Conservation (phyloP, 2,113 vertebrate species). For the Pachycephala philippinensis region DNA sequence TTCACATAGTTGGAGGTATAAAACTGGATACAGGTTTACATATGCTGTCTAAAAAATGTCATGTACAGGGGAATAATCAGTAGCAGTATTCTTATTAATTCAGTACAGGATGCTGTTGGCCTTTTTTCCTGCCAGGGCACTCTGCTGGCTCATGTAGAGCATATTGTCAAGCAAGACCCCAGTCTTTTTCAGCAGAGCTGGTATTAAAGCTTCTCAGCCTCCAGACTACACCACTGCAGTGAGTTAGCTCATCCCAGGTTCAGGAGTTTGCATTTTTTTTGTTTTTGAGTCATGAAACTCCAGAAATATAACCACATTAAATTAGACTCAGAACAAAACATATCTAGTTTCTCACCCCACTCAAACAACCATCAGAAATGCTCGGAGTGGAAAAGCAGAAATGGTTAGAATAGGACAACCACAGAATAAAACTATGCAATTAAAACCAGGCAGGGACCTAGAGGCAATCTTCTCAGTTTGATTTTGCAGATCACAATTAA, state of each 20-base stretch:
- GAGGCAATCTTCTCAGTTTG: not conserved
- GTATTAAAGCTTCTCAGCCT: not conserved
- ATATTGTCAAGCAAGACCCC: not conserved
- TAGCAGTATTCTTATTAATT: not conserved
- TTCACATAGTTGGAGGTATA: not conserved
- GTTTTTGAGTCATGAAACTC: not conserved
- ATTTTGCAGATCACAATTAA: not conserved
- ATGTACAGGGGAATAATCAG: not conserved
- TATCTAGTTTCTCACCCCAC: not conserved
- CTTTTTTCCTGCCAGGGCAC: not conserved
- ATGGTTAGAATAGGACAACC: not conserved
- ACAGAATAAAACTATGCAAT: not conserved
- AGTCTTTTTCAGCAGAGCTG: not conserved
- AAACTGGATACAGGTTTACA: not conserved
- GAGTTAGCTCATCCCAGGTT: not conserved
- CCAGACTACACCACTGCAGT: not conserved
- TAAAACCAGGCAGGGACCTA: constrained; percentile 12
- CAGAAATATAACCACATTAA: not conserved
- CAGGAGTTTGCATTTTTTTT: not conserved
- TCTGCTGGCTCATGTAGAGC: not conserved
- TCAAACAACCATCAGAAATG: not conserved
- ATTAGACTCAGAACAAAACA: not conserved
- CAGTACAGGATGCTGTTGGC: not conserved
- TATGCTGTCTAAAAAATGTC: not conserved
- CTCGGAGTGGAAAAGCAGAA: not conserved